Evolutionary conservation across 2,113 vertebrate genomes (phyloP).

Genomic region (Cynoglossus semilaevis): DNA sequence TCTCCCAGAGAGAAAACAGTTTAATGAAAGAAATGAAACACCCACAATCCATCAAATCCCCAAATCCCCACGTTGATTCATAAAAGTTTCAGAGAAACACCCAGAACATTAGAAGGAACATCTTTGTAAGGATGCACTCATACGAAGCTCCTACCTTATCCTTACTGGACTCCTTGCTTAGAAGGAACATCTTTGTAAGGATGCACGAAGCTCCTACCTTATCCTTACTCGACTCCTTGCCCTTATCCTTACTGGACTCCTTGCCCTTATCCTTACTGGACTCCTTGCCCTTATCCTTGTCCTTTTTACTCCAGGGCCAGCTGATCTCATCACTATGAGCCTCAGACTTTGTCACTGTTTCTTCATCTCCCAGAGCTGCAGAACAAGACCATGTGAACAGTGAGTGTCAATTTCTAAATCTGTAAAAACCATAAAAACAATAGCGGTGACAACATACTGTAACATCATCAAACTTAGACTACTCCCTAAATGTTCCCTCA

Average conservation of each 20-base stretch:
- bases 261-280: no score
- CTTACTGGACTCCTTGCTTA: conserved; percentile 4
- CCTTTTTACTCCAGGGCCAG: conserved; percentile 47
- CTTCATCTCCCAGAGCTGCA: conserved; percentile 40
- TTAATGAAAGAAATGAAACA: no score
- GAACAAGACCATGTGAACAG: background rate
- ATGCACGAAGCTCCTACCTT: conserved; percentile 22
- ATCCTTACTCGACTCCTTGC: background rate
- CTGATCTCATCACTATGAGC: conserved; percentile 55
- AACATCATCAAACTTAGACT: no score
- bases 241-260: no score
- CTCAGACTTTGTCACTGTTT: conserved; percentile 31
- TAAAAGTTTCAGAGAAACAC: background rate
- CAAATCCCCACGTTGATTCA: background rate
- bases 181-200: no score
- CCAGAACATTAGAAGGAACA: background rate
- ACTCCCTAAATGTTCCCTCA: no score
- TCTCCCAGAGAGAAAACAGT: no score
- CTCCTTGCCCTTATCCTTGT: conserved; percentile 18
- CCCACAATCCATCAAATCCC: no score
- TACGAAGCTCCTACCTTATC: conserved; percentile 14
- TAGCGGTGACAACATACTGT: no score
- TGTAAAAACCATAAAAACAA: no score
- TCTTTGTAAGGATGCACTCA: background rate
- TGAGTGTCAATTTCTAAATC: no score